phyloP scores from a whole-genome alignment of 1,140 invertebrate species.

The Cryptotermes secundus region DNA sequence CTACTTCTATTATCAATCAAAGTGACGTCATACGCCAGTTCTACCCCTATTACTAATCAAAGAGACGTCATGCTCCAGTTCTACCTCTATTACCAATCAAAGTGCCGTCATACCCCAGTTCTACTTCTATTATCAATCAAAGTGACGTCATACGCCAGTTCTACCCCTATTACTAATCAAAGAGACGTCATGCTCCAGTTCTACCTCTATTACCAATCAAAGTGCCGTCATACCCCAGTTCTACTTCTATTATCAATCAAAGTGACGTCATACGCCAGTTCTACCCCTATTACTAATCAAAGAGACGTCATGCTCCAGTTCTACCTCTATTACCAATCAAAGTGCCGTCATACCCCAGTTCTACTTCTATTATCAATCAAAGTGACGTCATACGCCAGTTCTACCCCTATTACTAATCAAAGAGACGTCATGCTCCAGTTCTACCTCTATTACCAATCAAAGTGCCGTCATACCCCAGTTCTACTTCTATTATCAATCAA shows the following conservation, averaged over 20 bases:
- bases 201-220: background rate
- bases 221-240: background rate
- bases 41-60: background rate
- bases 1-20: background rate
- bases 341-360: background rate
- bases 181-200: background rate
- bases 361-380: background rate
- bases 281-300: background rate
- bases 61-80: background rate
- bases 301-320: background rate
- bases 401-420: background rate
- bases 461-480: background rate
- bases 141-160: background rate
- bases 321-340: background rate
- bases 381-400: background rate
- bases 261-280: background rate
- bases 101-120: background rate
- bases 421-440: background rate
- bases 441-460: background rate
- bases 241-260: background rate
- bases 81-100: background rate
- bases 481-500: background rate
- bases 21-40: background rate
- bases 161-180: background rate
- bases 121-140: background rate